Percentiles rank a stretch among this genome's conserved stretches.
Evolutionary conservation across 1,140 invertebrate species (phyloP).

Genomic region (Bombus vancouverensis): DNA sequence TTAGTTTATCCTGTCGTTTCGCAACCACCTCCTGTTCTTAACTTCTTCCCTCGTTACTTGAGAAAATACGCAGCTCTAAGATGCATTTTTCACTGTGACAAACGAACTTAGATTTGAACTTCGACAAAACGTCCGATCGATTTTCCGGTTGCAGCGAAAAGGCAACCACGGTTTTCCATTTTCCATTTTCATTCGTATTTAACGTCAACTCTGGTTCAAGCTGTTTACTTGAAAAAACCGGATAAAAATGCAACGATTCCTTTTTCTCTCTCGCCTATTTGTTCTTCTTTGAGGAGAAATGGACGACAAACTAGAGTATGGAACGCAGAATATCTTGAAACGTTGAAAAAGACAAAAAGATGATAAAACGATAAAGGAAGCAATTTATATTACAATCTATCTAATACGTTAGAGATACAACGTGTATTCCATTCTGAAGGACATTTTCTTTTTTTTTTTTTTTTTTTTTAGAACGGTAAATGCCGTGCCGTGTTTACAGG

Average conservation of each 20-base stretch:
- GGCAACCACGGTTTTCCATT: slow-evolving; percentile 26
- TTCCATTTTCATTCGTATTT: slow-evolving; percentile 31
- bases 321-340: neutral
- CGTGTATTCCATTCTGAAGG: neutral
- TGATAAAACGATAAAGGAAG: neutral
- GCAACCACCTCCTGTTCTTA: slow-evolving; percentile 6
- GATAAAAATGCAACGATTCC: neutral
- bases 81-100: slow-evolving; percentile 53
- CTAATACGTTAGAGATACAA: neutral
- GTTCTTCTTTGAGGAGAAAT: neutral
- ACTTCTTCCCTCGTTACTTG: slow-evolving; percentile 55
- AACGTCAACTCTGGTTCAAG: slow-evolving; percentile 3
- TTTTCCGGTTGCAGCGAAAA: slow-evolving; percentile 36
- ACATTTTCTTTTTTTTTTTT: too few relatives aligned
- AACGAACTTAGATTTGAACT: slow-evolving; percentile 40
- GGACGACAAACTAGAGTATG: neutral
- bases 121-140: slow-evolving; percentile 42
- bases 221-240: neutral
- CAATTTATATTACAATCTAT: neutral
- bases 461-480: too few relatives aligned
- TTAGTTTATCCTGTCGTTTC: slow-evolving; percentile 18
- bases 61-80: slow-evolving; percentile 44
- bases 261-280: neutral
- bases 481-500: too few relatives aligned
- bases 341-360: too few relatives aligned